A percentile compares a stretch with the other conserved stretches of the same genome.
These are phyloP conservation scores for Oscheius sp. DNA, from an alignment of 2,888 invertebrate species.

Conservation along the genomic window DNA sequence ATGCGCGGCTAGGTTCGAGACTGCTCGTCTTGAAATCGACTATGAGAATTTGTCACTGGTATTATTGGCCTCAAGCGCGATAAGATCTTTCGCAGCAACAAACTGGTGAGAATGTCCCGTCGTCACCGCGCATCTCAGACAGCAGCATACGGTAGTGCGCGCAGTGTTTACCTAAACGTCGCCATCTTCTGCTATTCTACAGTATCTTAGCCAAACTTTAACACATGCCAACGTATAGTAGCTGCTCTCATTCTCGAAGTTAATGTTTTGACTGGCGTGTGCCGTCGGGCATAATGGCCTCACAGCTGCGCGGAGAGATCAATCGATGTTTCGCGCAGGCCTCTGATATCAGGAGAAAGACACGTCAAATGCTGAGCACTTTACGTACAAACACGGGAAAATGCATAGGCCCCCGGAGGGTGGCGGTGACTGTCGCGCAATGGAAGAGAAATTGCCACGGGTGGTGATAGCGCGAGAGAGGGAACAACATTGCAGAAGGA, in stretches of 20 bases:
- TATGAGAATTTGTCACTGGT: no score
- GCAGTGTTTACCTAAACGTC: no score
- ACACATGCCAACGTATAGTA: background rate
- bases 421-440: constrained; percentile 3
- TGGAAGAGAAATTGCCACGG: constrained; percentile 10
- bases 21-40: no score
- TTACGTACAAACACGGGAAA: constrained; percentile 15
- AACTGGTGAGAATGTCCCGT: background rate
- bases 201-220: no score
- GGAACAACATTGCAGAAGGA: no score
- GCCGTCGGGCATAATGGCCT: constrained; percentile 33
- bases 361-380: constrained; percentile 28
- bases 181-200: no score
- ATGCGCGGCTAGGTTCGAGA: no score
- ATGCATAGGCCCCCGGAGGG: background rate
- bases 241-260: constrained; percentile 5
- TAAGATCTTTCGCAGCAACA: background rate
- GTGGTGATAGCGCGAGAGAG: background rate
- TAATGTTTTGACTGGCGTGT: constrained; percentile 30
- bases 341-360: constrained; percentile 32
- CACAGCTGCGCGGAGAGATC: constrained; percentile 34
- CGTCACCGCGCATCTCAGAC: no score
- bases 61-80: background rate
- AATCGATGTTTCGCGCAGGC: constrained; percentile 34
- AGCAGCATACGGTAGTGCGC: no score